Evolutionary conservation across 2,888 invertebrate genomes (phyloP), one percentile per base, ranked within the genome.

Genomic region (Euclidia mi): DNA sequence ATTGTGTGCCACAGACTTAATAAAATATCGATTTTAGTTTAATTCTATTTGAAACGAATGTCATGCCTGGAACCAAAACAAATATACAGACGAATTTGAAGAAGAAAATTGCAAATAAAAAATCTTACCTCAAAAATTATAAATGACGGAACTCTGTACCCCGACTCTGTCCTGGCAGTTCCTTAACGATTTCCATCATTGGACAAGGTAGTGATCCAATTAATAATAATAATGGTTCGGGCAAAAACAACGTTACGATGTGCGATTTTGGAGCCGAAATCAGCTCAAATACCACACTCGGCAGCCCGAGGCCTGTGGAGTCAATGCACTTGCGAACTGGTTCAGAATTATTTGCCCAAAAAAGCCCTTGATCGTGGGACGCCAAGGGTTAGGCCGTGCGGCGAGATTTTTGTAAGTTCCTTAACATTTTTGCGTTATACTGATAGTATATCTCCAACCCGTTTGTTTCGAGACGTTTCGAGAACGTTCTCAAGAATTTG

Each of bases 261-360:
- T 91, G 92, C 90, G 90, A 93, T 88, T 92, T 91, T 88, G 84
- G 87, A 79, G 68, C 84, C 89, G 83, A 90, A 93, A 90, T 91
- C 88, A 83, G 89, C 87, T 80, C 86, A 88, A 89, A 92, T 90
- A 82, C 91, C 87, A 25, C 20, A 25, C 20, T 25, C 20, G 20
- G 75, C 73, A 81, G 90, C 89, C 78, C 57, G 65, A 78, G 85
- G 75, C 77, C 42, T n/a, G 29, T 76, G 69, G 81, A 91, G 88
- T 88, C 87, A 82, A 85, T 71, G 89, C 76, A 72, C 85, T 49
- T 56, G 56, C 66, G 81, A 88, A 93, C 92, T 88, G 90, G 94
- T 93, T 82, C 87, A 81, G 66, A 86, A 87, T 86, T 88, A 85
- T 89, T 87, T 87, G 85, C 78, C 87, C 88, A 90, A 92, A 92